Evolutionary conservation across 2,113 vertebrate genomes (phyloP), one percentile per base, ranked within the genome.

Genomic region (Poeciliopsis prolifica): DNA sequence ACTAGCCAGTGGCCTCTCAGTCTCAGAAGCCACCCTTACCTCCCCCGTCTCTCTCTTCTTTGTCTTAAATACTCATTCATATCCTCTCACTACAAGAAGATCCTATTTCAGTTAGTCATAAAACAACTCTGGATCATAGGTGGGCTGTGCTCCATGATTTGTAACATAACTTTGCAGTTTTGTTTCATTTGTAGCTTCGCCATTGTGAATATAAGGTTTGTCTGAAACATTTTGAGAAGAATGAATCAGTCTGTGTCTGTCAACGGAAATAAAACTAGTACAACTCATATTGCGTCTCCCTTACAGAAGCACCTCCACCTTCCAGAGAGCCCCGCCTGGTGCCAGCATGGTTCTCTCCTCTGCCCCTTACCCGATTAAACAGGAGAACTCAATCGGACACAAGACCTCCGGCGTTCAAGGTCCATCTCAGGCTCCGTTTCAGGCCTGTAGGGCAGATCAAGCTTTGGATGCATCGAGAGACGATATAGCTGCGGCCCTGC

Each of bases 311-410:
- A 84, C 89, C 65, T 81, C 90, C 69, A 79, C 70, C 78, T 92
- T 93, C 78, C 91, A 88, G 64, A 90, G 88, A 86, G 85, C 88
- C 75, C 82, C 88, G 54, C 17, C 83, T 12, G 90, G 75, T 61
- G 69, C 86, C 72, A 87, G 83, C 19, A 72, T 81, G 3, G 44
- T 61, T 24, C 78, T 68, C 33, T 86, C 87, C 19, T 75, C 86
- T 71, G 88, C 91, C 4, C 74, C 82, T 71, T 96, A 96, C 82
- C 91, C 93, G 51, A 95, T 99, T 95, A 99, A 98, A 89, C 97
- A 97, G 89, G 98, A 98, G 90, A 94, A 92, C 81, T 92, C 91
- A 0, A 91, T 94, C 37, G 90, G 94, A 88, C 97, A 95, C 92
- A 95, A 95, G 81, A 92, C 91, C 84, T 79, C 90, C 24, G 81